Percentiles rank a stretch among this genome's conserved stretches.
Conservation (phyloP, 2,797 vertebrate species). For the Acrossocheilus fasciatus region DNA sequence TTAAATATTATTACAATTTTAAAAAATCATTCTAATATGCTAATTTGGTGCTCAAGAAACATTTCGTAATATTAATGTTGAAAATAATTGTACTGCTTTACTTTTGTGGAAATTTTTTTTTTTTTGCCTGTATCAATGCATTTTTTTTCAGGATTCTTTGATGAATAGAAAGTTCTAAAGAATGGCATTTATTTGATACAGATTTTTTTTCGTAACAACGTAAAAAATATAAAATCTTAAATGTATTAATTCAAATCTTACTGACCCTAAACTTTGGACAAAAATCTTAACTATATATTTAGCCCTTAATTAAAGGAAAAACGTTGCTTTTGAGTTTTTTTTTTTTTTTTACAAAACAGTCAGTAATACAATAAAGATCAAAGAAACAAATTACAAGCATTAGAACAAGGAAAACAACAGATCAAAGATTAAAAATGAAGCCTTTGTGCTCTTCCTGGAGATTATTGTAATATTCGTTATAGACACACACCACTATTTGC, state of each 20-base stretch:
- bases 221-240: neutral
- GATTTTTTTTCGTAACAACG: neutral
- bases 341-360: neutral
- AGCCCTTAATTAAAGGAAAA: neutral
- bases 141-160: neutral
- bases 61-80: neutral
- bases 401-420: neutral
- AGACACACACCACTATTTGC: neutral
- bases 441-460: neutral
- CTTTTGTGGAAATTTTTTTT: neutral
- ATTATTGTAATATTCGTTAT: neutral
- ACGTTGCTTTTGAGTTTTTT: neutral
- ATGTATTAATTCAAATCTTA: neutral
- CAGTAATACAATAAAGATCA: neutral
- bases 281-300: neutral
- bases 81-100: neutral
- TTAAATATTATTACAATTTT: neutral
- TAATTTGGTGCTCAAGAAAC: neutral
- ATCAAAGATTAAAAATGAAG: neutral
- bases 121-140: no score
- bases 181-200: neutral
- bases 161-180: neutral
- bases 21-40: no score
- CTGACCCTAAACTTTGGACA: neutral
- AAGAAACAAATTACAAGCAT: neutral